phyloP scores from a whole-genome alignment of 1,140 invertebrate species.

The Alviniconcha marisindica region DNA sequence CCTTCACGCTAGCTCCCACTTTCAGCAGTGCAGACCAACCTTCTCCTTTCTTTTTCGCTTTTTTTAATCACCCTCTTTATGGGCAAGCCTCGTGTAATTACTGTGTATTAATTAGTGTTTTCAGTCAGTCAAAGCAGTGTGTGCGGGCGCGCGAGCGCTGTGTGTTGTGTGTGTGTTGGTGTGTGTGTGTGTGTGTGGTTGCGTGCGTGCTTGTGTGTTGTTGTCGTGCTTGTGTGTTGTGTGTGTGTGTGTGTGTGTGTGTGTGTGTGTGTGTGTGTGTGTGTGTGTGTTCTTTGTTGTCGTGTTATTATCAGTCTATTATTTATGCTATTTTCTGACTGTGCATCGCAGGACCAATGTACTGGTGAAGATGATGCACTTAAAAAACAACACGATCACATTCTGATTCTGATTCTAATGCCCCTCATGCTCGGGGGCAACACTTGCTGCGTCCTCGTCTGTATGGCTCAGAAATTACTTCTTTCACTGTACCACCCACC shows the following conservation, averaged over 20 bases:
- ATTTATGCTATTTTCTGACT: neutral
- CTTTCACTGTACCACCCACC: too few species aligned
- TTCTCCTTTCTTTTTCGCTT: neutral
- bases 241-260: neutral
- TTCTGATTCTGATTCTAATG: neutral
- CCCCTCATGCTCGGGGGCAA: neutral
- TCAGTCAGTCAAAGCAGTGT: neutral
- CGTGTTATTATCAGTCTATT: neutral
- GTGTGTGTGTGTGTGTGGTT: slow-evolving; percentile 2
- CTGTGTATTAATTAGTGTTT: neutral
- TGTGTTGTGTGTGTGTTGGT: neutral
- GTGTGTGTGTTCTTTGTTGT: neutral
- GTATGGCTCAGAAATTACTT: too few species aligned
- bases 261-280: slow-evolving; percentile 7
- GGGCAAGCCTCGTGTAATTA: neutral
- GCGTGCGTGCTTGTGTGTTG: neutral
- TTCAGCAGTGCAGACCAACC: too few species aligned
- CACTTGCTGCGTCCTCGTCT: neutral
- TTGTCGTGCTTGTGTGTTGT: neutral
- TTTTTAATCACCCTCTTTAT: neutral
- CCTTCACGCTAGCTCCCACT: too few species aligned
- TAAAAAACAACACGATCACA: neutral
- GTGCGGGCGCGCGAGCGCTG: neutral
- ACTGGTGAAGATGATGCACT: neutral
- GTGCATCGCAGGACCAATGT: neutral